Conservation (phyloP, 2,888 invertebrate species). For the Philaethria dido region DNA sequence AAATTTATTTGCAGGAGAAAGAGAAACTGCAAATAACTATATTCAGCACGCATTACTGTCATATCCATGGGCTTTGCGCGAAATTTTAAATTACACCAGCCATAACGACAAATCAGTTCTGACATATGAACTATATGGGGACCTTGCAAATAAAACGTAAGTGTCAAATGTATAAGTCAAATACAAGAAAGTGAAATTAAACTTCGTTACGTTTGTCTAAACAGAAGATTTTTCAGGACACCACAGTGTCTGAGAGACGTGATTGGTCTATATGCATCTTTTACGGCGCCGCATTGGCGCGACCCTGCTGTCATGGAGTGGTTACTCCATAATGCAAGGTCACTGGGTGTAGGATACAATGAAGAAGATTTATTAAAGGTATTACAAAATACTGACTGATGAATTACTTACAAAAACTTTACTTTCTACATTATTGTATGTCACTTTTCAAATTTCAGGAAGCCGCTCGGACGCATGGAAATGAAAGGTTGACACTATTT, state of each 20-base stretch:
- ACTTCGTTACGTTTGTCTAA: neutral
- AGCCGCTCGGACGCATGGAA: constrained; percentile 29
- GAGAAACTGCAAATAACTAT: neutral
- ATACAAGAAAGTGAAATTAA: neutral
- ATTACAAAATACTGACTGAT: neutral
- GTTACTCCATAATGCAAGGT: constrained; percentile 51
- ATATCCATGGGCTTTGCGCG: neutral
- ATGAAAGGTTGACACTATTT: constrained; percentile 49
- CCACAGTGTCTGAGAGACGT: constrained; percentile 48
- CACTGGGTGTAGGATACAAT: constrained; percentile 47
- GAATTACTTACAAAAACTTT: neutral
- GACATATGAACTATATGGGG: neutral
- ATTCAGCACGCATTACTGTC: constrained; percentile 1
- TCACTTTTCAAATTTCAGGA: constrained; percentile 49
- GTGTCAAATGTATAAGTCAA: neutral
- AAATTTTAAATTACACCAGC: neutral
- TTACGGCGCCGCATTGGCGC: constrained; percentile 56
- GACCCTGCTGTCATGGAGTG: constrained; percentile 57
- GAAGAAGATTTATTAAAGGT: neutral
- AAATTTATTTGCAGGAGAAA: neutral
- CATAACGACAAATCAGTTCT: neutral
- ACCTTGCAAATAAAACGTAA: constrained; percentile 7
- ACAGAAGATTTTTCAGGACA: constrained; percentile 45
- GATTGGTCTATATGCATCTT: constrained; percentile 53
- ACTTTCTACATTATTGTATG: too few species aligned